Evolutionary conservation across 2,888 invertebrate genomes (phyloP).

Genomic region (Sphinx pinastri): DNA sequence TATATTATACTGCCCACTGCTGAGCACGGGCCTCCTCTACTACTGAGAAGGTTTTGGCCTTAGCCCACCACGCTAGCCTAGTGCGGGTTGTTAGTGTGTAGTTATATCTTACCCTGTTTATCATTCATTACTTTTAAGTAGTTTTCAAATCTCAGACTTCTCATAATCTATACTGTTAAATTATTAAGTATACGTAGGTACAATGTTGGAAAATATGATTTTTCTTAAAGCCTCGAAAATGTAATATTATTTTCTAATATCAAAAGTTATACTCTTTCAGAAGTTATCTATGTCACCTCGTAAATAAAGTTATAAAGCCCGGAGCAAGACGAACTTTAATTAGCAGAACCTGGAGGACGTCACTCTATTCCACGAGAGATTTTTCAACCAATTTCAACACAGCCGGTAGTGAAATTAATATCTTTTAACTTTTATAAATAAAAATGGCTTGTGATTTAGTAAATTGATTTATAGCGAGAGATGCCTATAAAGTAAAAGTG

Average conservation of each 20-base stretch:
- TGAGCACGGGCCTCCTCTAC: too few relatives aligned
- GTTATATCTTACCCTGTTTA: too few relatives aligned
- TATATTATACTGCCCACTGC: too few relatives aligned
- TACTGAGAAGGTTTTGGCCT: too few relatives aligned
- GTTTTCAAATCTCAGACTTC: too few relatives aligned
- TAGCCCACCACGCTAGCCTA: too few relatives aligned
- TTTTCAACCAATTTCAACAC: constrained; percentile 16
- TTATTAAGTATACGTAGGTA: too few relatives aligned
- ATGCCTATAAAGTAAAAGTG: not conserved
- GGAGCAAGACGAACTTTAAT: constrained; percentile 32
- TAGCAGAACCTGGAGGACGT: constrained; percentile 24
- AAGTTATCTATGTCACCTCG: constrained; percentile 17
- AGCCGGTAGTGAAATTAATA: constrained; percentile 7
- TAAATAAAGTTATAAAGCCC: constrained; percentile 26
- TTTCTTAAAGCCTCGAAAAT: not conserved
- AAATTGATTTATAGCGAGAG: not conserved
- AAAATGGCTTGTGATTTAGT: not conserved
- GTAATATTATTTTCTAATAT: constrained; percentile 7
- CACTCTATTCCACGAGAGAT: constrained; percentile 16
- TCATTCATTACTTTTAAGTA: too few relatives aligned
- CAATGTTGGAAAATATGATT: too few relatives aligned
- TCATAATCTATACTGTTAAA: too few relatives aligned
- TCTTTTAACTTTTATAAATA: not conserved
- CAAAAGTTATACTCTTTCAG: constrained; percentile 8
- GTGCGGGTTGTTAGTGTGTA: too few relatives aligned